These are phyloP conservation scores for Elymnias hypermnestra DNA, from an alignment of 1,140 invertebrate species.

Conservation along the genomic window DNA sequence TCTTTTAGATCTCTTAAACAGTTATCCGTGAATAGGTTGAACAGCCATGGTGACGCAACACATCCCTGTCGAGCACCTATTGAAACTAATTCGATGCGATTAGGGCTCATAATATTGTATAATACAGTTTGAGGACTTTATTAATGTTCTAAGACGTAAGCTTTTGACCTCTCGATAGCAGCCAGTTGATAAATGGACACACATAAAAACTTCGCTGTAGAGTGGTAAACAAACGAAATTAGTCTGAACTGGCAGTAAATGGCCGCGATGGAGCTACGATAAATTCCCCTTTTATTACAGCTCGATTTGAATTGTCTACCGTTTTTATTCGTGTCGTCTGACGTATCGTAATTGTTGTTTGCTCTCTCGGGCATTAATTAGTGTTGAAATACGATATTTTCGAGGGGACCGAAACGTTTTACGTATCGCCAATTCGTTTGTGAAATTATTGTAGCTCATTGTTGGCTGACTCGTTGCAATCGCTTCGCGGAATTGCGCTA, in stretches of 20 bases:
- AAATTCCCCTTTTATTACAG: conserved; percentile 49
- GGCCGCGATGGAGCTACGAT: conserved; percentile 34
- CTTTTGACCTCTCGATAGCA: conserved; percentile 15
- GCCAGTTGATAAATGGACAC: conserved; percentile 26
- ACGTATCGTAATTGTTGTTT: conserved; percentile 64
- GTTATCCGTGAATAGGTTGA: no score
- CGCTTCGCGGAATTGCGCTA: conserved; percentile 22
- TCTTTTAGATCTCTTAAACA: no score
- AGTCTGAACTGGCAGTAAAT: conserved; percentile 47
- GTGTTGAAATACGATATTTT: conserved; percentile 62
- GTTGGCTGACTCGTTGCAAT: conserved; percentile 27
- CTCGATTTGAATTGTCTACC: conserved; percentile 41
- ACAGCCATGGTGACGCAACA: no score
- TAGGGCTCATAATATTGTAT: no score
- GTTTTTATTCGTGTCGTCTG: conserved; percentile 42
- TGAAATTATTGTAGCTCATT: conserved; percentile 29
- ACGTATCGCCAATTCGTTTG: neutral
- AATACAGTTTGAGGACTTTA: no score
- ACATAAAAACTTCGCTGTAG: conserved; percentile 33
- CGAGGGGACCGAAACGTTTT: conserved; percentile 23
- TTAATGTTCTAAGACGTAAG: neutral
- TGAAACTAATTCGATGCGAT: no score
- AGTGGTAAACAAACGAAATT: conserved; percentile 50
- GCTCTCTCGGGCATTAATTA: conserved; percentile 54
- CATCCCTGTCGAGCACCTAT: no score